Evolutionary conservation across 2,113 vertebrate genomes (phyloP), one percentile per base, ranked within the genome.

Genomic region (Salvator merianae): DNA sequence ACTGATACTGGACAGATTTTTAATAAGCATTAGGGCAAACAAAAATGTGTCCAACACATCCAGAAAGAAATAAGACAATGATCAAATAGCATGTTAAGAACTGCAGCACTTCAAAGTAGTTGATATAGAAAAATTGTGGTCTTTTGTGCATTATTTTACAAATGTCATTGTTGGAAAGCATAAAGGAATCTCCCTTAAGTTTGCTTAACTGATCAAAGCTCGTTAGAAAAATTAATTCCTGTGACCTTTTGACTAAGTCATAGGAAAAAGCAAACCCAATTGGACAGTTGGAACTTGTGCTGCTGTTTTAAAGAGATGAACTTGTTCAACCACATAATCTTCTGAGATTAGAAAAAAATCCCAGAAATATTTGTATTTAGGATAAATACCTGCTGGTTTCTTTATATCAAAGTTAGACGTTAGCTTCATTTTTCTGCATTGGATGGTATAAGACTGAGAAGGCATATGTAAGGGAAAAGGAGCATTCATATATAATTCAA

Each of bases 341-440:
- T 71, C 73, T 75, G 87, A 63, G 40, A 84, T 78, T 83, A 85
- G 68, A 34, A 88, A 82, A 69, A 28, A 9, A 26, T 12, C n/a
- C 81, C 78, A 81, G 90, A 81, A 65, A 89, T 70, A 90, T 83
- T 79, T 82, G 0, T 84, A 63, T 77, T 94, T 93, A 90, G 90
- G 63, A 91, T 87, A 65, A 91, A 88, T 92, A 88, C 53, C 24
- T 26, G 28, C 53, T 38, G 24, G 30, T 14, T 43, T 9, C 43
- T 18, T 79, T 47, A 47, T n/a, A 36, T 53, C 32, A 68, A 32
- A 9, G 50, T 32, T 87, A 7, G 13, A 80, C 71, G 10, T 53
- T 53, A 13, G 50, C 8, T 26, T 26, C 24, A 63, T 63, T 14
- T 53, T 87, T 79, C 74, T 81, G 86, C 82, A 36, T 22, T 75